Percentiles rank a stretch among this genome's conserved stretches.
Conservation (phyloP, 2,888 invertebrate species). For the Cosmia trapezina region DNA sequence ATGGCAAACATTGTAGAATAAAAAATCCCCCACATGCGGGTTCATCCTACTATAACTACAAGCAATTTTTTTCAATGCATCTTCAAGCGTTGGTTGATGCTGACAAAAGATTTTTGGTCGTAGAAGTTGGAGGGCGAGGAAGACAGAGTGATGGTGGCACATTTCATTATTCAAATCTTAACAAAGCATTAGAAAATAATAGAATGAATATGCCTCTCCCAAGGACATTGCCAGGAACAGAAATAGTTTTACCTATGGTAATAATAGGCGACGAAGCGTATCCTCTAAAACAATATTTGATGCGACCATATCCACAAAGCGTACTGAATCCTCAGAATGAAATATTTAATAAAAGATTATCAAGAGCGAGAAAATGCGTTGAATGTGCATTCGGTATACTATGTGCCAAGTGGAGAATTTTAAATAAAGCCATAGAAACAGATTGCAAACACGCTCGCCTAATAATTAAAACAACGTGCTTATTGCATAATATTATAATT, state of each 20-base stretch:
- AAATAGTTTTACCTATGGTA: conserved; percentile 19
- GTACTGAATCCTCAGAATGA: conserved; percentile 22
- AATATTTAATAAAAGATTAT: conserved; percentile 44
- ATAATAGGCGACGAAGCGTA: conserved; percentile 20
- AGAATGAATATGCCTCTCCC: conserved; percentile 3
- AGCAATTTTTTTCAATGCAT: conserved; percentile 27
- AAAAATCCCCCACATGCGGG: conserved; percentile 31
- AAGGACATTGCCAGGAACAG: conserved; percentile 17
- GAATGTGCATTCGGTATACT: conserved; percentile 23
- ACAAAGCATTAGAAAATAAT: conserved; percentile 12
- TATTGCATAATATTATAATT: conserved; percentile 34
- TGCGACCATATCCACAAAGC: conserved; percentile 37
- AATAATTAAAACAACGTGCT: conserved; percentile 26
- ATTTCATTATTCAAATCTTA: conserved; percentile 11
- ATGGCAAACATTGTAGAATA: conserved; percentile 31
- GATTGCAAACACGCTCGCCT: conserved; percentile 31
- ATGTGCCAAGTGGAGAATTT: conserved; percentile 39
- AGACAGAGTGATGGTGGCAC: conserved; percentile 16
- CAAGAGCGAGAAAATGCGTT: conserved; percentile 34
- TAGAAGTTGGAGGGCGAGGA: conserved; percentile 32
- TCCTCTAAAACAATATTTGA: conserved; percentile 37
- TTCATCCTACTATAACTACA: conserved; percentile 26
- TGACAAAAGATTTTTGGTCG: conserved; percentile 32
- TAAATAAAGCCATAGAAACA: conserved; percentile 28
- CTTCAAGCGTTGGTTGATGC: conserved; percentile 30